These are phyloP conservation scores for Ricordea florida DNA, from an alignment of 92 coral and sea anemone genomes.

Conservation along the genomic window DNA sequence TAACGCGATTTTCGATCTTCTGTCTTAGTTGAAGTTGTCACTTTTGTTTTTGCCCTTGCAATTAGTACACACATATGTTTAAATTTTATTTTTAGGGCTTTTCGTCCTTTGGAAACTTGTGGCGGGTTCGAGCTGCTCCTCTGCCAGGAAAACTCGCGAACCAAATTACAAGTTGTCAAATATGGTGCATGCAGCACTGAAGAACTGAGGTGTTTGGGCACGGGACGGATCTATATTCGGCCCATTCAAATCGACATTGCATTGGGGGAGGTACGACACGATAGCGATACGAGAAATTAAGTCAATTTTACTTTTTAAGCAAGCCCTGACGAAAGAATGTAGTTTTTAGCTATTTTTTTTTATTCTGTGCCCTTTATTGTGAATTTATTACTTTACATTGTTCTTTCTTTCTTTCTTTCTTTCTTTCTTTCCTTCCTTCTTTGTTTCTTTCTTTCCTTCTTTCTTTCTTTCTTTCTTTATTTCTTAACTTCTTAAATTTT, in stretches of 20 bases:
- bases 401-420: too few species aligned
- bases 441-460: too few species aligned
- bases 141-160: slow-evolving; percentile 29
- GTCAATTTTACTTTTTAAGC: too few species aligned
- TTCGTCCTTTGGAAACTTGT: slow-evolving; percentile 42
- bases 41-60: background rate
- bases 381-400: too few species aligned
- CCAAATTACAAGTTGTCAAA: slow-evolving; percentile 43
- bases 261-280: too few species aligned
- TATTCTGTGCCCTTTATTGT: too few species aligned
- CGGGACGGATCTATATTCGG: slow-evolving; percentile 59
- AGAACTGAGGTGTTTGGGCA: slow-evolving; percentile 50
- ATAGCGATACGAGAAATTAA: too few species aligned
- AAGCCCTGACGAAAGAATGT: too few species aligned
- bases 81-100: slow-evolving; percentile 33
- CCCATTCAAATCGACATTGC: slow-evolving; percentile 56
- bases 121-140: slow-evolving; percentile 59
- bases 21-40: background rate
- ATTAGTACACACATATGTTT: background rate
- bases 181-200: slow-evolving; percentile 53
- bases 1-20: background rate
- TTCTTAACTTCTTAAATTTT: too few species aligned
- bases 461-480: too few species aligned
- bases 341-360: too few species aligned
- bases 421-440: too few species aligned